Percentiles rank a stretch among this genome's conserved stretches.
Conservation (phyloP, 2,797 vertebrate species). For the Aulostomus chinensis region DNA sequence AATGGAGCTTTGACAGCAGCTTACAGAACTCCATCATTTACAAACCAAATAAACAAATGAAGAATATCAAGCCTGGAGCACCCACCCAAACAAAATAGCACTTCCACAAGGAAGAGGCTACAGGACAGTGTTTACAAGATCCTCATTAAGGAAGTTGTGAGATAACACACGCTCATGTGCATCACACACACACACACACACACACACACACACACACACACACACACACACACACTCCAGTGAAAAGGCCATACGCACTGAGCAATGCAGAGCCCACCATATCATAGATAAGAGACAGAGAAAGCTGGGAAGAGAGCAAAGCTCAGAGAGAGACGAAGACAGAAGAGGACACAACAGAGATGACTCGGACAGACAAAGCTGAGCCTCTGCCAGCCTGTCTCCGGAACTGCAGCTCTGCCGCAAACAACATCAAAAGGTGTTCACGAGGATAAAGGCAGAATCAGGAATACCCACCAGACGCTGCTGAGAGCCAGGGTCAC, state of each 20-base stretch:
- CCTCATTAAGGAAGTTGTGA: conserved; percentile 97
- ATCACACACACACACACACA: conserved; percentile 62
- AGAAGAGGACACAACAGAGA: conserved; percentile 79
- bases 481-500: conserved; percentile 65
- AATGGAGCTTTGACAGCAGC: conserved; percentile 65
- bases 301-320: conserved; percentile 69
- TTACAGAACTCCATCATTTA: conserved; percentile 67
- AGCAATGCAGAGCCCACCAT: conserved; percentile 89
- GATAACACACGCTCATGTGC: conserved; percentile 84
- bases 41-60: conserved; percentile 82
- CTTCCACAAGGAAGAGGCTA: conserved; percentile 85
- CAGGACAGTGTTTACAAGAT: conserved; percentile 97
- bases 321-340: conserved; percentile 70
- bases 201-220: conserved; percentile 33
- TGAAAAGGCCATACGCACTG: conserved; percentile 64
- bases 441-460: conserved; percentile 72
- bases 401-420: conserved; percentile 76
- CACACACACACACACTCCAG: conserved; percentile 47
- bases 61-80: conserved; percentile 73
- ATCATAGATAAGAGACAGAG: conserved; percentile 91
- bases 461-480: conserved; percentile 17
- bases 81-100: conserved; percentile 82
- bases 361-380: conserved; percentile 79
- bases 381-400: conserved; percentile 83
- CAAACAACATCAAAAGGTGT: conserved; percentile 77